Conservation (phyloP, 1,140 invertebrate genomes). For the Zaprionus africanus region DNA sequence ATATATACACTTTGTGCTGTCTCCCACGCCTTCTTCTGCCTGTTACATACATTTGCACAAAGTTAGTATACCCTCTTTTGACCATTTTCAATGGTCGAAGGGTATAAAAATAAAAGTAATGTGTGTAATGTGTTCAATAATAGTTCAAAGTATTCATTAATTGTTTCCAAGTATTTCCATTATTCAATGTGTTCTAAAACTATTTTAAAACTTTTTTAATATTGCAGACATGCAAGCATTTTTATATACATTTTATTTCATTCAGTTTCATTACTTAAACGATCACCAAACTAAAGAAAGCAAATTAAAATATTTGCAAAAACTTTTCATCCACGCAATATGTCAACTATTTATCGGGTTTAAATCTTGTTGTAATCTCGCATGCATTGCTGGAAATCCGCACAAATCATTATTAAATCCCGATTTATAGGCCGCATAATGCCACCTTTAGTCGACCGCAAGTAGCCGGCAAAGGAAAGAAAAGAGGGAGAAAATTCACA, state of each 20-base stretch:
- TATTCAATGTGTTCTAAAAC: neutral
- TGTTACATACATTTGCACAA: too few relatives aligned
- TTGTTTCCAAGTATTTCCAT: too few relatives aligned
- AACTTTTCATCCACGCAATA: neutral
- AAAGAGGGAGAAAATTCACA: slow-evolving; percentile 3
- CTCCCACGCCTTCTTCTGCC: too few relatives aligned
- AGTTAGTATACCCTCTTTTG: too few relatives aligned
- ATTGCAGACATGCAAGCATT: neutral
- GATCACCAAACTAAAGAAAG: neutral
- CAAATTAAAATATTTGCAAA: neutral
- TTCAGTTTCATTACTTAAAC: neutral
- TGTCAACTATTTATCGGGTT: neutral
- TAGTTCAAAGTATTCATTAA: too few relatives aligned
- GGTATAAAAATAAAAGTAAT: too few relatives aligned
- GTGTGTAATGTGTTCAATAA: too few relatives aligned
- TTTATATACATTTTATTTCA: neutral
- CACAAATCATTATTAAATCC: slow-evolving; percentile 33
- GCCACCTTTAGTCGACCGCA: slow-evolving; percentile 17
- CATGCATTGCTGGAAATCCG: neutral
- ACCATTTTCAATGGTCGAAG: too few relatives aligned
- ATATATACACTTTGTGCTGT: too few relatives aligned
- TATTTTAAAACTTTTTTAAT: neutral
- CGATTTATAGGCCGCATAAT: slow-evolving; percentile 23
- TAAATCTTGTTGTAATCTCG: slow-evolving; percentile 1
- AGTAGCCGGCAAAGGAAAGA: neutral